phyloP scores from a whole-genome alignment of 2,797 vertebrate genomes.

The Bovichtus variegatus region DNA sequence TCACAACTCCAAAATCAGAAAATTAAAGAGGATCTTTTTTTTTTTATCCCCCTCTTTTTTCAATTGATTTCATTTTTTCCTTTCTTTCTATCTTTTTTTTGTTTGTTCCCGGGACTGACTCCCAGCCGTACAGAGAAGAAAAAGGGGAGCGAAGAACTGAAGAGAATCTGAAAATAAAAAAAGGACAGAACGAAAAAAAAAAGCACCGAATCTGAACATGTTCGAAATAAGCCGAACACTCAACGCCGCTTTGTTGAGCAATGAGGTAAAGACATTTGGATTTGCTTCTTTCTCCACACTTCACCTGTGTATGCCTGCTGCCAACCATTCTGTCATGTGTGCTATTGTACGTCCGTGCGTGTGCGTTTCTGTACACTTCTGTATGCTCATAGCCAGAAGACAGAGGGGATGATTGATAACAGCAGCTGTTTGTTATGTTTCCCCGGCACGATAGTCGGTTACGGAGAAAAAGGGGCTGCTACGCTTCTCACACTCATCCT shows the following conservation, averaged over 20 bases:
- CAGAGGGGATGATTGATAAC: slow-evolving; percentile 69
- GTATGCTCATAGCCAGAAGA: slow-evolving; percentile 68
- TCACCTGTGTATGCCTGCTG: slow-evolving; percentile 79
- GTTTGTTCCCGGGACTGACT: slow-evolving; percentile 82
- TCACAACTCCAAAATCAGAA: slow-evolving; percentile 75
- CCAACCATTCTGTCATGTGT: slow-evolving; percentile 80
- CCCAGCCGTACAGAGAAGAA: slow-evolving; percentile 66
- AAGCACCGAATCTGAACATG: slow-evolving; percentile 90
- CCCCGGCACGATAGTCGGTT: slow-evolving; percentile 54
- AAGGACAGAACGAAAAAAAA: slow-evolving; percentile 65
- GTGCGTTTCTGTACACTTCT: slow-evolving; percentile 63
- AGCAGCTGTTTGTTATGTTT: slow-evolving; percentile 70
- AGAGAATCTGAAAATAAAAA: slow-evolving; percentile 70
- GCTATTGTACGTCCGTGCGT: slow-evolving; percentile 63
- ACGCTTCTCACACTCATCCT: slow-evolving; percentile 71
- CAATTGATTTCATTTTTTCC: slow-evolving; percentile 75
- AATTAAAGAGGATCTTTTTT: slow-evolving; percentile 78
- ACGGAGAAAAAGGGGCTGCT: slow-evolving; percentile 60
- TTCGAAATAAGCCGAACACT: slow-evolving; percentile 99
- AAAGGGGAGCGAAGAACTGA: slow-evolving; percentile 78
- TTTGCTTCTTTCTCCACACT: slow-evolving; percentile 73
- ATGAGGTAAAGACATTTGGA: slow-evolving; percentile 94
- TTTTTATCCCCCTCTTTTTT: slow-evolving; percentile 65
- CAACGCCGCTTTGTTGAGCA: slow-evolving; percentile 99
- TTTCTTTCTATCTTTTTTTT: slow-evolving; percentile 69